Base-by-base conservation (phyloP, 2,888 invertebrate genomes). In the Drosophila kuntzei region DNA sequence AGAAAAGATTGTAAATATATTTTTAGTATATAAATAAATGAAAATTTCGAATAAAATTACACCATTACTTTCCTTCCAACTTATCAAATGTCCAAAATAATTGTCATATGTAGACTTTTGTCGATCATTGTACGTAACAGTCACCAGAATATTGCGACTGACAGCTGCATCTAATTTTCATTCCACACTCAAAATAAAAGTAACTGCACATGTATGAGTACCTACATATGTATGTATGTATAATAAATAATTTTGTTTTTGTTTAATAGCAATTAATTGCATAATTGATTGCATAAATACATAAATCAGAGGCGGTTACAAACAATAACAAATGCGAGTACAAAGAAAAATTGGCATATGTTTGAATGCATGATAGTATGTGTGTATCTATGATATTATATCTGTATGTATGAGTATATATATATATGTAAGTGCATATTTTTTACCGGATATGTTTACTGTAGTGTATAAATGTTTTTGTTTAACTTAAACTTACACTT, bases 271-370 rank as follows among this genome's bases (percentile, higher is more conserved):
- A 89, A 89, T 89, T 89, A 84, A 81, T 70, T 79, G 79, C 77
- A 89, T 88, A 85, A 88, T 86, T 82, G 77, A 54, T 41, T 65
- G 82, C 63, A 89, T 84, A 87, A 89, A 78, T 84, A 65, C 65
- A 89, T 88, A 76, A 86, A 82, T 81, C 65, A 69, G 27, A 59
- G 32, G 29, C 50, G 44, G 41, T 34, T 54, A 32, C 54, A 67
- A 69, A 73, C 65, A 71, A 71, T 51, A 29, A 55, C 37, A 62
- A 46, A 51, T 54, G 55, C 47, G 53, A 27, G 2, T 34, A 34
- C 32, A 65, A 47, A 41, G 53, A 37, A 29, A 53, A 47, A 34
- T 67, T 44, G 43, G 14, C n/a, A 25, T 59, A 59, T 29, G 18
- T 20, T 20, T 51, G 22, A 11, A 32, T 34, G 46, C 22, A 53